Conservation (phyloP, 2,797 vertebrate genomes). For the Pseudochromis fuscus region DNA sequence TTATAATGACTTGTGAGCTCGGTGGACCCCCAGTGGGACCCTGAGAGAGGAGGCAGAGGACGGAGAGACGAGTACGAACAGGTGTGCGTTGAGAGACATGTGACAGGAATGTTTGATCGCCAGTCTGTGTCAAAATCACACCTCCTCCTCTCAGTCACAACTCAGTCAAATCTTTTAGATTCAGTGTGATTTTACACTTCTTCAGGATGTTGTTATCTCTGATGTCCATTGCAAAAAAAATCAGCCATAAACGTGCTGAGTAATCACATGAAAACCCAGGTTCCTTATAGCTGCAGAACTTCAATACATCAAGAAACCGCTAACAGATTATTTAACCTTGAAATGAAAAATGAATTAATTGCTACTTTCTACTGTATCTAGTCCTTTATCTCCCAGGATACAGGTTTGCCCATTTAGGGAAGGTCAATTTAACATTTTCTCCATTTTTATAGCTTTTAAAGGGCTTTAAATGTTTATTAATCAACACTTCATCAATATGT, state of each 20-base stretch:
- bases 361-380: too few species aligned
- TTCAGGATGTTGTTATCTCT: background rate
- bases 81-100: background rate
- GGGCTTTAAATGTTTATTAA: too few species aligned
- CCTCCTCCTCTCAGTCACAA: background rate
- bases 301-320: background rate
- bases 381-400: too few species aligned
- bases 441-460: too few species aligned
- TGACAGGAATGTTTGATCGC: background rate
- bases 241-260: slow-evolving; percentile 13
- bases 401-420: too few species aligned
- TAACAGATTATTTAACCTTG: too few species aligned
- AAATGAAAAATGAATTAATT: too few species aligned
- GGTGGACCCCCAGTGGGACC: background rate
- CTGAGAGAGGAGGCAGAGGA: background rate
- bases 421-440: too few species aligned
- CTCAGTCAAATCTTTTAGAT: background rate
- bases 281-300: background rate
- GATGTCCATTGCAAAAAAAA: background rate
- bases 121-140: background rate
- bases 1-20: background rate
- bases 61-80: background rate
- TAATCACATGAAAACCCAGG: background rate
- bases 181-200: slow-evolving; percentile 15
- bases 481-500: too few species aligned